Percentiles rank a stretch among this genome's conserved stretches.
Evolutionary conservation across 2,113 vertebrate species (phyloP).

Genomic region (Hemichromis elongatus): DNA sequence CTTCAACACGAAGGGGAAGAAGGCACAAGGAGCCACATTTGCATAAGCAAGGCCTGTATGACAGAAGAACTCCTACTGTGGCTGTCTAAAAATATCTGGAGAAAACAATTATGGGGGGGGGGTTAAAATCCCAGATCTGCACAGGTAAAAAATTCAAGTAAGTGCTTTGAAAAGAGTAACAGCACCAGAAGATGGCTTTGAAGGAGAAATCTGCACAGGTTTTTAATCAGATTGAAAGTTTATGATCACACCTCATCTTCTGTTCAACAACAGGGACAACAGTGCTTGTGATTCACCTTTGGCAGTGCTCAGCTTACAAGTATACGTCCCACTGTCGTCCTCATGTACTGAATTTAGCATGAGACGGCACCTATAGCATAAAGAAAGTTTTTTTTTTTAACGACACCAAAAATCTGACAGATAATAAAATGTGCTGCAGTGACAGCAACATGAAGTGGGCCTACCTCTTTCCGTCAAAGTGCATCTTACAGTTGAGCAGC

Average conservation of each 20-base stretch:
- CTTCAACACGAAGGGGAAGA: background rate
- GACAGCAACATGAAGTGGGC: background rate
- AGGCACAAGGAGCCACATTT: background rate
- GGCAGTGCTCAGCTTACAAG: slow-evolving; percentile 91
- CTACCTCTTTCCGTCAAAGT: slow-evolving; percentile 86
- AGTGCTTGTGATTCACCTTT: slow-evolving; percentile 77
- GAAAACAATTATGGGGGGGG: background rate
- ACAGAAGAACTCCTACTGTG: background rate
- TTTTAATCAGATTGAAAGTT: background rate
- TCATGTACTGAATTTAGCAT: slow-evolving; percentile 91
- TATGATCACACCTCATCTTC: background rate
- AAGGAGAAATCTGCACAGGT: background rate
- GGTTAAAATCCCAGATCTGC: background rate
- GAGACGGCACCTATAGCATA: slow-evolving; percentile 75
- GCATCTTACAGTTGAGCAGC: slow-evolving; percentile 97
- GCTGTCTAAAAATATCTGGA: background rate
- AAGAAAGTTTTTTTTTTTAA: background rate
- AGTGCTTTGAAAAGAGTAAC: background rate
- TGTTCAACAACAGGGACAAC: background rate
- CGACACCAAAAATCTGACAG: background rate
- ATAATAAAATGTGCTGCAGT: background rate
- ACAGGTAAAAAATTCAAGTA: background rate
- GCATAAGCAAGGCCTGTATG: background rate
- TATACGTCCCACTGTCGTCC: slow-evolving; percentile 90
- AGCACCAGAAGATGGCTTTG: background rate